These are phyloP conservation scores for Notolepis coatsorum DNA, from an alignment of 2,797 vertebrate species.

Conservation along the genomic window DNA sequence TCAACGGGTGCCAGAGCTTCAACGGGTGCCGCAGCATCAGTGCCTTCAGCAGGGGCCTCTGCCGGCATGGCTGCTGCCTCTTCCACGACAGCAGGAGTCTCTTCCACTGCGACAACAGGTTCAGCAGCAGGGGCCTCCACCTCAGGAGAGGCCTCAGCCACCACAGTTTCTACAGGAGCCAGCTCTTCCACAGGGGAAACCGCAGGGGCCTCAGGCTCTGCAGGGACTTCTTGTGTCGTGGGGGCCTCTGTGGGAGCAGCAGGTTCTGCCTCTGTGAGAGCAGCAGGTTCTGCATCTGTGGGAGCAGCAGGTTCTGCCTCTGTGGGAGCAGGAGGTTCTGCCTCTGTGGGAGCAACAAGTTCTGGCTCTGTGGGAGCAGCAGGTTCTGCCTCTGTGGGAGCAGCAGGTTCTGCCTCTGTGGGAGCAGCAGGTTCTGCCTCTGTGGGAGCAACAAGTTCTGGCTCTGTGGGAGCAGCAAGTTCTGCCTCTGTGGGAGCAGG, in stretches of 20 bases:
- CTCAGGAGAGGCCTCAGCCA: constrained; percentile 28
- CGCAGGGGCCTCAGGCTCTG: constrained; percentile 15
- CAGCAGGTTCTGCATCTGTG: too few relatives aligned
- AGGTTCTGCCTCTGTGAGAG: constrained; percentile 12
- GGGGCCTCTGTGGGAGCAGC: constrained; percentile 11
- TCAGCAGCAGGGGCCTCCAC: constrained; percentile 16
- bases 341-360: too few relatives aligned
- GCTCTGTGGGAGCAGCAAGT: too few relatives aligned
- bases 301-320: too few relatives aligned
- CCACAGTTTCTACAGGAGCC: constrained; percentile 27
- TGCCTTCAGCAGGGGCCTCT: constrained; percentile 28
- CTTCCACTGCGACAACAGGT: constrained; percentile 22
- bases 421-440: constrained; percentile 15
- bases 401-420: constrained; percentile 20
- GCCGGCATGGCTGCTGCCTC: constrained; percentile 23
- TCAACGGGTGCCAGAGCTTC: constrained; percentile 1
- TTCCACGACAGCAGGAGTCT: constrained; percentile 30
- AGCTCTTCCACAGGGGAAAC: constrained; percentile 23
- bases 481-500: too few relatives aligned
- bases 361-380: constrained; percentile 23
- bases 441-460: too few relatives aligned
- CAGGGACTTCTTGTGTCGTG: not conserved
- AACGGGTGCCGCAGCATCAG: not conserved
- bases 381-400: not conserved
- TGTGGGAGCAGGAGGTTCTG: too few relatives aligned